phyloP scores from a whole-genome alignment of 2,888 invertebrate species.

The Clitarchus hookeri region DNA sequence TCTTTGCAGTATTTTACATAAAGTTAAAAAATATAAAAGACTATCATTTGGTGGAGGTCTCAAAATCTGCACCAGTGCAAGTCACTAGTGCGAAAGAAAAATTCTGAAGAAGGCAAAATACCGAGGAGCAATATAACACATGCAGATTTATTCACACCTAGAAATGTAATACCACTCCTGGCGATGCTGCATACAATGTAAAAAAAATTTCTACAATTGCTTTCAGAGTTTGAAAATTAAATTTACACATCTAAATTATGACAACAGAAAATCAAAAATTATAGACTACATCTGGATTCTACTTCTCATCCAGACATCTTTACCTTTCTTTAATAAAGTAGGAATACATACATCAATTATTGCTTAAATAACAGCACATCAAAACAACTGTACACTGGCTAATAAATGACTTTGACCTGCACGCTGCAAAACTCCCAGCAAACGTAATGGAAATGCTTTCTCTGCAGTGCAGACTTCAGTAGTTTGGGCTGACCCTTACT shows the following conservation, averaged over 20 bases:
- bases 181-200: background rate
- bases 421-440: background rate
- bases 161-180: background rate
- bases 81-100: background rate
- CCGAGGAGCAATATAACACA: background rate
- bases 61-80: background rate
- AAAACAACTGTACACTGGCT: background rate
- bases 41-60: background rate
- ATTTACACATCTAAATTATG: background rate
- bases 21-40: background rate
- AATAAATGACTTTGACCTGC: background rate
- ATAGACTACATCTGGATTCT: no score
- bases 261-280: background rate
- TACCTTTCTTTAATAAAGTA: no score
- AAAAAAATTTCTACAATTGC: background rate
- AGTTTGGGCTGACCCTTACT: background rate
- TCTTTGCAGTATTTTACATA: background rate
- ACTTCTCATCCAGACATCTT: no score
- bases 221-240: background rate
- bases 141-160: background rate
- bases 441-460: background rate
- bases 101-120: no score
- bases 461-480: background rate
- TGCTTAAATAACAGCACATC: background rate
- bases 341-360: background rate